phyloP scores from a whole-genome alignment of 2,888 invertebrate species.

The Sisyra nigra region DNA sequence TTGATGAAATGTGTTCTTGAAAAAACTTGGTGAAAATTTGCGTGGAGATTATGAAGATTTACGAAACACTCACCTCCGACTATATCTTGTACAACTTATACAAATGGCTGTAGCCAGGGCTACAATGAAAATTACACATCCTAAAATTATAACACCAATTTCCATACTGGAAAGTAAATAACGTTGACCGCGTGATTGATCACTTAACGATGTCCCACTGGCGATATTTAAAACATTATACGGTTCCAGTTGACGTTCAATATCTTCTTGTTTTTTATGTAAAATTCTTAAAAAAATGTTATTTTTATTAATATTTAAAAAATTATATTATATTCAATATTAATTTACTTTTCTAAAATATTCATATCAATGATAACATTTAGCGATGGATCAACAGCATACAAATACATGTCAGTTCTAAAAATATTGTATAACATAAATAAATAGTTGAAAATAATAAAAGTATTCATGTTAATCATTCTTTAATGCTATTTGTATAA shows the following conservation, averaged over 20 bases:
- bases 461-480: constrained; percentile 4
- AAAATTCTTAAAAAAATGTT: constrained; percentile 36
- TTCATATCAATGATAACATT: constrained; percentile 72
- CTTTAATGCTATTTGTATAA: not conserved
- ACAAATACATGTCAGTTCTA: constrained; percentile 74
- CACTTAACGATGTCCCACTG: constrained; percentile 19
- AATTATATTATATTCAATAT: not conserved
- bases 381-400: constrained; percentile 66
- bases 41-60: not conserved
- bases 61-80: constrained; percentile 31
- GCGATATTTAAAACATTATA: constrained; percentile 51
- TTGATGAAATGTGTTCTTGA: too few relatives aligned
- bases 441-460: constrained; percentile 7
- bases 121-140: constrained; percentile 66
- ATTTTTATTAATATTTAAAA: not conserved
- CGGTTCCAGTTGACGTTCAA: constrained; percentile 46
- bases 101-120: constrained; percentile 66
- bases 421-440: constrained; percentile 18
- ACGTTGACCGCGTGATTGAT: constrained; percentile 22
- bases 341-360: constrained; percentile 55
- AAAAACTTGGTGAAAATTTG: too few relatives aligned
- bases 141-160: constrained; percentile 63
- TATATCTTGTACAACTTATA: constrained; percentile 51
- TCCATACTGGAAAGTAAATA: constrained; percentile 51
- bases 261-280: constrained; percentile 38